Percentiles rank a stretch among this genome's conserved stretches.
Evolutionary conservation across 1,140 invertebrate genomes (phyloP).

Genomic region (Melipona quadrifasciata): DNA sequence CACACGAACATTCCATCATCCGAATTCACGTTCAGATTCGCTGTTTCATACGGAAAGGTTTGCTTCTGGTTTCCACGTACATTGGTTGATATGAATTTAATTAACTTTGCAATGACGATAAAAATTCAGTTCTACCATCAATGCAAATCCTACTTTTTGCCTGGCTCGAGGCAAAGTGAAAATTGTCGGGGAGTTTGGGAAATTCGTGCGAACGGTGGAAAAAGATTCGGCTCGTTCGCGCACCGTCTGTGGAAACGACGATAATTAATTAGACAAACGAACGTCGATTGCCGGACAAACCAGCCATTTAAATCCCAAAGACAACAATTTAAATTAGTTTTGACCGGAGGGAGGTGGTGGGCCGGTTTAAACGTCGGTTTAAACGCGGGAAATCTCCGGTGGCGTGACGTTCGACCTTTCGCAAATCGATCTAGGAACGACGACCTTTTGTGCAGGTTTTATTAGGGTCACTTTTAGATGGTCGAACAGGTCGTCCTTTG

Average conservation of each 20-base stretch:
- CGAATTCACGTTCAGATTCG: neutral
- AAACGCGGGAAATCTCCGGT: constrained; percentile 31
- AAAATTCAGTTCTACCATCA: no score
- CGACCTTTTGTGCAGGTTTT: constrained; percentile 51
- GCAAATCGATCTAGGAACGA: constrained; percentile 49
- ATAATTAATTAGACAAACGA: constrained; percentile 9
- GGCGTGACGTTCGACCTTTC: constrained; percentile 54
- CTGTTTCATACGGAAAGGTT: neutral
- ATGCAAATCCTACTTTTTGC: neutral
- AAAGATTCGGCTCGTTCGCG: no score
- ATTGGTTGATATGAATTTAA: neutral
- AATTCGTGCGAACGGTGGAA: neutral
- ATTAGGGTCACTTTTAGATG: constrained; percentile 42
- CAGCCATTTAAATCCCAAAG: constrained; percentile 25
- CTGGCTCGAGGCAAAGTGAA: neutral
- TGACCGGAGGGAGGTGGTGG: constrained; percentile 1
- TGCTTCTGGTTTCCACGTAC: neutral
- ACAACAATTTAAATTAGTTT: constrained; percentile 51
- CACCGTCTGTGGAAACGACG: neutral
- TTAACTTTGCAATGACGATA: no score
- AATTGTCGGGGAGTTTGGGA: neutral
- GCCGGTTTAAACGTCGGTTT: constrained; percentile 51
- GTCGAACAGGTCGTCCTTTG: neutral
- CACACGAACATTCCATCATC: neutral
- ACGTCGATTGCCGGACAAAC: neutral